These are phyloP conservation scores for Andricus quercusramuli DNA, from an alignment of 2,888 invertebrate species.

Conservation along the genomic window DNA sequence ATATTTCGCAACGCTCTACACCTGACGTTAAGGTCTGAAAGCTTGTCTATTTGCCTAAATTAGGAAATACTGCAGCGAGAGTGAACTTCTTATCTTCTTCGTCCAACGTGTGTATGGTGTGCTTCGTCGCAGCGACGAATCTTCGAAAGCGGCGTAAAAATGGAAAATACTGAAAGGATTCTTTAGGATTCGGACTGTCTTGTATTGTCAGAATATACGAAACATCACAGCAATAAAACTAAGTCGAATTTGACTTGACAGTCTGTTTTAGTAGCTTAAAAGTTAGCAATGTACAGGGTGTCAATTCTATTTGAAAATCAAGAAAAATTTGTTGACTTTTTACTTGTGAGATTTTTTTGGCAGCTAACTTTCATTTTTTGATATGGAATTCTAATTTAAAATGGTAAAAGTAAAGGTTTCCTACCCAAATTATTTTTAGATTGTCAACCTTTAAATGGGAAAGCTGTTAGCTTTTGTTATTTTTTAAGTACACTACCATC, in stretches of 20 bases:
- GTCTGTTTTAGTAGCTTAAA: not conserved
- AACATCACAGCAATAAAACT: conserved; percentile 17
- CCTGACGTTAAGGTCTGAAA: conserved; percentile 60
- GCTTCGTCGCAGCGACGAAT: conserved; percentile 63
- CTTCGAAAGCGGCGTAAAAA: conserved; percentile 55
- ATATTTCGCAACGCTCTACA: conserved; percentile 60
- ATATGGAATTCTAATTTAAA: not conserved
- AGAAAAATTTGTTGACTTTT: not conserved
- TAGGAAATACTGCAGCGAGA: conserved; percentile 74
- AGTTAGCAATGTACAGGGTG: not conserved
- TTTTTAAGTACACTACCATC: not conserved
- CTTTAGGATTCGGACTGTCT: conserved; percentile 13
- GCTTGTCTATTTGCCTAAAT: conserved; percentile 69
- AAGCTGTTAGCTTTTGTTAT: not conserved
- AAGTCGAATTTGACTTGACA: conserved; percentile 8
- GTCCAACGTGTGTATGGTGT: conserved; percentile 60
- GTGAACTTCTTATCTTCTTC: conserved; percentile 65
- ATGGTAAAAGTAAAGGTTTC: not conserved
- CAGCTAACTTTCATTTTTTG: not conserved
- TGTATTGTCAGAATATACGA: conserved; percentile 23
- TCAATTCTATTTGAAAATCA: not conserved
- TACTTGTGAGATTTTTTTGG: not conserved
- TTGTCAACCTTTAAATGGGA: not conserved
- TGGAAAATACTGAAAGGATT: conserved; percentile 47
- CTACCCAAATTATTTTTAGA: not conserved